Evolutionary conservation across 1,140 invertebrate species (phyloP).

Genomic region (Brachionus manjavacas): DNA sequence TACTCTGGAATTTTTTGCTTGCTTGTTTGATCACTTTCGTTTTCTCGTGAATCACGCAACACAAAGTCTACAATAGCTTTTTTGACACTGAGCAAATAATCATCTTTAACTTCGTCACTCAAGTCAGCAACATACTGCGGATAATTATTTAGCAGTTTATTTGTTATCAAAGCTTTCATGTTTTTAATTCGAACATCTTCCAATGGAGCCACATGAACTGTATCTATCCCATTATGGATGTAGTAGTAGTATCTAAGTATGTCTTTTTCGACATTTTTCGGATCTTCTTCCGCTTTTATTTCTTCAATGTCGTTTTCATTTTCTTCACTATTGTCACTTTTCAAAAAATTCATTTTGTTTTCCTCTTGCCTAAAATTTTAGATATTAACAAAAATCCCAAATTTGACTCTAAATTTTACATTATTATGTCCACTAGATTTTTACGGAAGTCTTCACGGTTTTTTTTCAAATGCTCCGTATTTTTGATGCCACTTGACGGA

Average conservation of each 20-base stretch:
- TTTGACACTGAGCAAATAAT: constrained; percentile 77
- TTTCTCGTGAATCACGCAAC: constrained; percentile 66
- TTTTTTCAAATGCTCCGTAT: constrained; percentile 60
- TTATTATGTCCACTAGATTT: constrained; percentile 70
- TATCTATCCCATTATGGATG: constrained; percentile 78
- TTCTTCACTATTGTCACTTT: constrained; percentile 6
- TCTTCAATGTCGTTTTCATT: constrained; percentile 48
- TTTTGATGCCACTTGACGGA: background rate
- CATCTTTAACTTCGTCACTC: constrained; percentile 63
- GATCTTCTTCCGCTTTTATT: constrained; percentile 43
- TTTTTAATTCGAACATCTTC: constrained; percentile 60
- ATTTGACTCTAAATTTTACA: constrained; percentile 52
- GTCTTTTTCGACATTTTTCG: constrained; percentile 35
- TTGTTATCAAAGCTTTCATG: constrained; percentile 58
- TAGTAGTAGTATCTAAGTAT: constrained; percentile 75
- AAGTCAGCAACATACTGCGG: constrained; percentile 55
- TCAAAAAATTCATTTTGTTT: background rate
- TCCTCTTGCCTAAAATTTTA: background rate
- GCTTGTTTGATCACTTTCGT: constrained; percentile 47
- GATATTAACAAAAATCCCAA: background rate
- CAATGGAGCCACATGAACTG: constrained; percentile 74
- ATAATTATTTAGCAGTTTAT: constrained; percentile 50
- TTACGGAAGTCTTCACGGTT: constrained; percentile 75
- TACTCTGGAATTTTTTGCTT: constrained; percentile 51
- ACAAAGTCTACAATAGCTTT: constrained; percentile 78